Percentiles rank a stretch among this genome's conserved stretches.
Evolutionary conservation across 2,113 vertebrate genomes (phyloP).

Genomic region (Corythaeola cristata): DNA sequence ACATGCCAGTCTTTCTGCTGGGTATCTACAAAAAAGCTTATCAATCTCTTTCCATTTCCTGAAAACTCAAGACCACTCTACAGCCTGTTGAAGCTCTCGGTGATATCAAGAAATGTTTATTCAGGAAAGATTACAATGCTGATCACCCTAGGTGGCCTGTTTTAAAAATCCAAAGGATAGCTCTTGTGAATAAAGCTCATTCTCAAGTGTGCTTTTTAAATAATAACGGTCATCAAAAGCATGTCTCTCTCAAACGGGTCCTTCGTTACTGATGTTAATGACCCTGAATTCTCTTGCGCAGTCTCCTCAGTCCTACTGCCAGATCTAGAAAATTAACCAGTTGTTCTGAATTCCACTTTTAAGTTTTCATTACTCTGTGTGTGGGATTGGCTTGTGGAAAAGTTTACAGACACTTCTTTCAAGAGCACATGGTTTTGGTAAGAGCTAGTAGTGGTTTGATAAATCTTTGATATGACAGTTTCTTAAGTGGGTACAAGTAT

Average conservation of each 20-base stretch:
- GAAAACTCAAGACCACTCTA: background rate
- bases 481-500: background rate
- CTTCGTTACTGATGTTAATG: background rate
- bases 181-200: background rate
- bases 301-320: background rate
- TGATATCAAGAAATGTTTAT: background rate
- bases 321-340: background rate
- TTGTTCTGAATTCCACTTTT: background rate
- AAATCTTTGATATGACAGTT: background rate
- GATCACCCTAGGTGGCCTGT: background rate
- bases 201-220: slow-evolving; percentile 1
- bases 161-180: background rate
- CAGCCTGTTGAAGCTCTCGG: background rate
- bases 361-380: background rate
- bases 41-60: background rate
- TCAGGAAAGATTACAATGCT: background rate
- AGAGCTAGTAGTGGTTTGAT: background rate
- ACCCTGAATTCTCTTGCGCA: background rate
- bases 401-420: background rate
- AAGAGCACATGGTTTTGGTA: background rate
- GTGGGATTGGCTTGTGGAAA: background rate
- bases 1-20: background rate
- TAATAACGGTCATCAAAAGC: background rate
- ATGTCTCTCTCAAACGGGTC: background rate
- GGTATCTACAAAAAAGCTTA: background rate